Base-by-base conservation (phyloP, 1,140 invertebrate genomes). In the Ceratosolen solmsi region DNA sequence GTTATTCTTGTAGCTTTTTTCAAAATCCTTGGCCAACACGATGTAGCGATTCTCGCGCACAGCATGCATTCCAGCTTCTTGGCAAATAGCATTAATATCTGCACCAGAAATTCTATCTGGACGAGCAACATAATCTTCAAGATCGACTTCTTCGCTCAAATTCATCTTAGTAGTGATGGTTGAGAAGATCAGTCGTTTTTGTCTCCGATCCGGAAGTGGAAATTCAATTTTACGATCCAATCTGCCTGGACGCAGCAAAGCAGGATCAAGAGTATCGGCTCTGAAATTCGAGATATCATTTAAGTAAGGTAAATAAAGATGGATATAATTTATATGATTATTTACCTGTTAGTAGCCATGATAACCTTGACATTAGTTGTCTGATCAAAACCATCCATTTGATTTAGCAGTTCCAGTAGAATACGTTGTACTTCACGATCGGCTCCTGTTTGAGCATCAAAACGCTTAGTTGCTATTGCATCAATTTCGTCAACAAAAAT, bases 361-460 rank as follows among this genome's bases (percentile, higher is more conserved):
- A 99, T 99, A 22, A 99, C 98, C 93, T 99, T 99, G 25, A 99
- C 99, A 93, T 99, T 99, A 27, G 99, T 99, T 4, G 98, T 99
- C 92, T 99, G 98, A 93, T 99, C 99, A 92, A 99, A 99, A 74
- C 99, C 99, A 93, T 99, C 99, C 99, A 99, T 99, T 92, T 99
- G 99, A 93, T 99, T 99, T 0, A 99, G 92, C 17, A 99, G 92
- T 89, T 99, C 99, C 5, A 99, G 92, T 4, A 99, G 91, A 92
- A 99, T 99, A 92, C 99, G 95, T 90, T 99, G 99, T 0, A 99
- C 99, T 92, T 99, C 99, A 86, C 99, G 94, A 94, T 99, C 99
- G 80, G 99, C 99, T 87, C 98, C 98, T 86, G 98, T 99, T 92
- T 99, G 98, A 22, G 98, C 98, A 93, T 99, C 98, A 92, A 99